These are phyloP conservation scores for Telmatherina bonti DNA, from an alignment of 2,797 vertebrate species.

Conservation along the genomic window DNA sequence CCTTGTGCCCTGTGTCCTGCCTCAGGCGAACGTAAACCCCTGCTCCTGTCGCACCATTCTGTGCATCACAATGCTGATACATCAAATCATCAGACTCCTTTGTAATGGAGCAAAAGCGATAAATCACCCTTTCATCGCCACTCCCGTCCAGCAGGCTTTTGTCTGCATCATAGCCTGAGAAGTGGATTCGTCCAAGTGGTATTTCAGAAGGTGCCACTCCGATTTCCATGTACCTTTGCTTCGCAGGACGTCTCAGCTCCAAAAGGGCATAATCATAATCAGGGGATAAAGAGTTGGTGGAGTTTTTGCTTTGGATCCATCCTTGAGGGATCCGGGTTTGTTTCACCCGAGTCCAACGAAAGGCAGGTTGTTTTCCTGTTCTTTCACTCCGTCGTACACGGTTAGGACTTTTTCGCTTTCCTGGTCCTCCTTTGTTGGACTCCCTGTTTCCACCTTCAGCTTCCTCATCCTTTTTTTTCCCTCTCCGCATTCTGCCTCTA, in stretches of 20 bases:
- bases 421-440: not conserved
- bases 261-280: constrained; percentile 94
- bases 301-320: constrained; percentile 80
- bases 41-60: constrained; percentile 89
- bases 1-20: constrained; percentile 41
- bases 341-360: constrained; percentile 92
- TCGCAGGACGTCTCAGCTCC: constrained; percentile 88
- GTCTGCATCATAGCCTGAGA: constrained; percentile 87
- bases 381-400: constrained; percentile 35
- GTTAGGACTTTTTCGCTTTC: constrained; percentile 8
- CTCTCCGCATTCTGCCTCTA: constrained; percentile 26
- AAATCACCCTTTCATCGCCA: constrained; percentile 86
- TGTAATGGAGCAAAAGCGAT: constrained; percentile 91
- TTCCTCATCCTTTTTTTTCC: constrained; percentile 16
- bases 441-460: constrained; percentile 10
- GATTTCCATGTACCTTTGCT: constrained; percentile 89
- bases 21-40: constrained; percentile 91
- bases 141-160: constrained; percentile 41
- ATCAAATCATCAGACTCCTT: constrained; percentile 90
- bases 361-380: constrained; percentile 63
- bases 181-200: constrained; percentile 88
- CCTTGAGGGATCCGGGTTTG: constrained; percentile 88
- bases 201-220: constrained; percentile 85
- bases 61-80: constrained; percentile 94
- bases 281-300: constrained; percentile 72